A percentile compares a stretch with the other conserved stretches of the same genome.
Evolutionary conservation across 2,888 invertebrate species (phyloP).

Genomic region (Leucoptera coffeella): DNA sequence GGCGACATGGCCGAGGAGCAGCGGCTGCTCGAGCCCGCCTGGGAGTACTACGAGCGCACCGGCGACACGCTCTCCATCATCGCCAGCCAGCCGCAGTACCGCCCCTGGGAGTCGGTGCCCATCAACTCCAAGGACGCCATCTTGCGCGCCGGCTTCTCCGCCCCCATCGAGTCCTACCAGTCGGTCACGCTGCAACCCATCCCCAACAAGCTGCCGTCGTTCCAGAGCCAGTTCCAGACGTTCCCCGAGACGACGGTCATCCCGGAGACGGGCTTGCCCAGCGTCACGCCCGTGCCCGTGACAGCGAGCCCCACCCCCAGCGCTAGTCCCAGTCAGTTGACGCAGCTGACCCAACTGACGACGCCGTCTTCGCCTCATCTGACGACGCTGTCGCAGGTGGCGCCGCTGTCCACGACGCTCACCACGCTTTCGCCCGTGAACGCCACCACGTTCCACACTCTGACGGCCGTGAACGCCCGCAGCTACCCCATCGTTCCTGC

Average conservation of each 20-base stretch:
- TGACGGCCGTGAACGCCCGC: slow-evolving; percentile 64
- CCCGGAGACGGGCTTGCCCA: slow-evolving; percentile 48
- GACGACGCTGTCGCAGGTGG: slow-evolving; percentile 64
- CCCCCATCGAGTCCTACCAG: slow-evolving; percentile 47
- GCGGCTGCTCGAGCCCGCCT: slow-evolving; percentile 59
- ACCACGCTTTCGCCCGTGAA: slow-evolving; percentile 61
- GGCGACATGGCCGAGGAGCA: slow-evolving; percentile 58
- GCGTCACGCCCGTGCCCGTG: slow-evolving; percentile 54
- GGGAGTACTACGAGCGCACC: slow-evolving; percentile 65
- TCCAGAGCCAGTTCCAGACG: slow-evolving; percentile 84
- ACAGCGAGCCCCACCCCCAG: slow-evolving; percentile 59
- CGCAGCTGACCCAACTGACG: slow-evolving; percentile 59
- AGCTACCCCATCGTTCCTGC: slow-evolving; percentile 79
- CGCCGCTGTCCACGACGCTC: slow-evolving; percentile 67
- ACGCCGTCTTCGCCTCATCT: slow-evolving; percentile 63
- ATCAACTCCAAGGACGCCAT: slow-evolving; percentile 51
- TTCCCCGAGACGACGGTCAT: slow-evolving; percentile 58
- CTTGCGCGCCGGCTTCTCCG: slow-evolving; percentile 51
- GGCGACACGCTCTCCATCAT: slow-evolving; percentile 60
- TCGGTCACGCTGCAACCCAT: slow-evolving; percentile 58
- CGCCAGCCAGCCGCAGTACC: slow-evolving; percentile 64
- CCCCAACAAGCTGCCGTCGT: slow-evolving; percentile 75
- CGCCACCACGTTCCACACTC: slow-evolving; percentile 71
- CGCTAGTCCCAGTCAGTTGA: slow-evolving; percentile 55
- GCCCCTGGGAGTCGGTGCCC: slow-evolving; percentile 76